phyloP scores from a whole-genome alignment of 2,797 vertebrate species.

The Aphelocoma californica region DNA sequence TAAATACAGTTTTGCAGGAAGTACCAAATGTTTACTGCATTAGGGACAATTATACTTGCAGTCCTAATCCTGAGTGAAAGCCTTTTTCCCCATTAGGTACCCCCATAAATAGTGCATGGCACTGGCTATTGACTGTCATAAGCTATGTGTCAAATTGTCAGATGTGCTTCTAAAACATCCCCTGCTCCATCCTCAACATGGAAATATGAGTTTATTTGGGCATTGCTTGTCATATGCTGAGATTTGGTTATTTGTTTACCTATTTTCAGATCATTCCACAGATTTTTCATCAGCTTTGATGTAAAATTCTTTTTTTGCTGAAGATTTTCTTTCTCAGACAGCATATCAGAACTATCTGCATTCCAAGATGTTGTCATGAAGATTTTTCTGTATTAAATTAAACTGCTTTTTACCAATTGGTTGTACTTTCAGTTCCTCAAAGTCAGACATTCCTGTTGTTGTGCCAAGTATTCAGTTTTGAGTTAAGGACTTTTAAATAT shows the following conservation, averaged over 20 bases:
- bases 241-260: constrained; percentile 2
- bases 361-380: not conserved
- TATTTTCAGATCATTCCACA: not conserved
- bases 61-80: not conserved
- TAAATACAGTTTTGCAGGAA: constrained; percentile 41
- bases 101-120: constrained; percentile 48
- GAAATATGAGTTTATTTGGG: constrained; percentile 7
- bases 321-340: not conserved
- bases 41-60: not conserved
- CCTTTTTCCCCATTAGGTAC: constrained; percentile 21
- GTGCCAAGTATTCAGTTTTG: constrained; percentile 34
- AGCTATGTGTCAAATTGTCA: constrained; percentile 29
- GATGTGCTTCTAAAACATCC: constrained; percentile 1
- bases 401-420: not conserved
- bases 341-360: not conserved
- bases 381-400: constrained; percentile 2
- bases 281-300: not conserved
- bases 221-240: not conserved
- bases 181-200: not conserved
- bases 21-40: not conserved
- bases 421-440: not conserved
- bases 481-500: constrained; percentile 49
- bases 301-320: not conserved
- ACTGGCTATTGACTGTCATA: constrained; percentile 36
- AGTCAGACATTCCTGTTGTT: constrained; percentile 5